Percentiles rank a stretch among this genome's conserved stretches.
Conservation (phyloP, 2,113 vertebrate species). For the Prolemur simus region DNA sequence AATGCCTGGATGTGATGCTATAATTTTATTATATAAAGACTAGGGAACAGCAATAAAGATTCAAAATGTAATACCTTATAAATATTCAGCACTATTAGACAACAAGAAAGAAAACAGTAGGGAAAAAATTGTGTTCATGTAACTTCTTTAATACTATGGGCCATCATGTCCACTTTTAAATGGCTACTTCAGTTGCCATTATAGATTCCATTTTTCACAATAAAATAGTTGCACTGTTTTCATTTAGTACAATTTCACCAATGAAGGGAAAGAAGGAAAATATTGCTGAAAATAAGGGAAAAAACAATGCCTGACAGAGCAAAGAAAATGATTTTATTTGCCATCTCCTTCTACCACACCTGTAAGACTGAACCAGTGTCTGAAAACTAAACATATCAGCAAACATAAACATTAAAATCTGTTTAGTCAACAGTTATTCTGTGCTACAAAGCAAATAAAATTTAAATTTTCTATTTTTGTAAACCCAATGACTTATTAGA, state of each 20-base stretch:
- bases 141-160: background rate
- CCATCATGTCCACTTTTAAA: constrained; percentile 23
- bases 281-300: background rate
- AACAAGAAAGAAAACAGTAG: constrained; percentile 48
- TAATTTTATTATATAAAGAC: constrained; percentile 26
- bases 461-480: constrained; percentile 7
- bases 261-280: background rate
- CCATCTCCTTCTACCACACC: background rate
- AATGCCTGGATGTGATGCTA: background rate
- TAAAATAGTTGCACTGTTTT: background rate
- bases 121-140: background rate
- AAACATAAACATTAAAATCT: background rate
- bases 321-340: constrained; percentile 41
- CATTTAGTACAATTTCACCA: background rate
- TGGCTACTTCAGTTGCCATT: background rate
- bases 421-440: background rate
- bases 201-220: background rate
- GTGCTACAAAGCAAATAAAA: background rate
- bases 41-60: constrained; percentile 35
- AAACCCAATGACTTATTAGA: constrained; percentile 3
- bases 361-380: background rate
- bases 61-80: constrained; percentile 28
- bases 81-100: constrained; percentile 39
- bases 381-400: constrained; percentile 12
- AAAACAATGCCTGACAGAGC: background rate